phyloP scores from a whole-genome alignment of 2,113 vertebrate genomes.

The Cacatua alba region DNA sequence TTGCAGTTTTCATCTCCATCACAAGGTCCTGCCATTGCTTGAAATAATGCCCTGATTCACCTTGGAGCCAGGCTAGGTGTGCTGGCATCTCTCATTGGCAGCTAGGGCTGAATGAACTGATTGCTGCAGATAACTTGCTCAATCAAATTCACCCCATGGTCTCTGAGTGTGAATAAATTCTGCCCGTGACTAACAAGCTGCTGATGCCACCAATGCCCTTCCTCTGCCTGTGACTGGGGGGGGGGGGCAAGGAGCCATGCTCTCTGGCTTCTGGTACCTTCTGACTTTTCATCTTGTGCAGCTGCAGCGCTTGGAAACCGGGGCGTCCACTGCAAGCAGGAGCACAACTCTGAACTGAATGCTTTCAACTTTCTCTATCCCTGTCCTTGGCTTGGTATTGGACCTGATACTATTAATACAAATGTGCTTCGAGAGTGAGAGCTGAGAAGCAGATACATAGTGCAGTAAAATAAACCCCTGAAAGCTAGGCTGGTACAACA shows the following conservation, averaged over 20 bases:
- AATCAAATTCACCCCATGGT: not conserved
- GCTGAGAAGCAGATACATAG: not conserved
- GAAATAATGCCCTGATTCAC: not conserved
- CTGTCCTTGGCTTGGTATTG: not conserved
- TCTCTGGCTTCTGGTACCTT: rapidly evolving
- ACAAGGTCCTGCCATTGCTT: not conserved
- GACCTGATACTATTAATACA: not conserved
- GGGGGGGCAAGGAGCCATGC: rapidly evolving
- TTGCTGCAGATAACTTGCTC: not conserved
- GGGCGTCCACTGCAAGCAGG: rapidly evolving
- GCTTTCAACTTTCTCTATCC: not conserved
- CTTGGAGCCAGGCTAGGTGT: not conserved
- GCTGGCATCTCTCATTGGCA: not conserved
- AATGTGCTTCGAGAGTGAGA: not conserved
- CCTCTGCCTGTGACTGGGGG: not conserved
- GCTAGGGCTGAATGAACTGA: not conserved
- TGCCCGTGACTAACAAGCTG: not conserved
- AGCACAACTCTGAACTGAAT: rapidly evolving
- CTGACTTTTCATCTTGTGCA: rapidly evolving
- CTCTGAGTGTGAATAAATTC: not conserved
- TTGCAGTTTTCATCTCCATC: rapidly evolving
- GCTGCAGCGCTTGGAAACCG: rapidly evolving
- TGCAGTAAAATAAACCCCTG: not conserved
- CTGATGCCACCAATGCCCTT: not conserved
- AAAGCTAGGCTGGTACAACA: not conserved